phyloP scores from a whole-genome alignment of 2,113 vertebrate species.

The Panthera tigris region DNA sequence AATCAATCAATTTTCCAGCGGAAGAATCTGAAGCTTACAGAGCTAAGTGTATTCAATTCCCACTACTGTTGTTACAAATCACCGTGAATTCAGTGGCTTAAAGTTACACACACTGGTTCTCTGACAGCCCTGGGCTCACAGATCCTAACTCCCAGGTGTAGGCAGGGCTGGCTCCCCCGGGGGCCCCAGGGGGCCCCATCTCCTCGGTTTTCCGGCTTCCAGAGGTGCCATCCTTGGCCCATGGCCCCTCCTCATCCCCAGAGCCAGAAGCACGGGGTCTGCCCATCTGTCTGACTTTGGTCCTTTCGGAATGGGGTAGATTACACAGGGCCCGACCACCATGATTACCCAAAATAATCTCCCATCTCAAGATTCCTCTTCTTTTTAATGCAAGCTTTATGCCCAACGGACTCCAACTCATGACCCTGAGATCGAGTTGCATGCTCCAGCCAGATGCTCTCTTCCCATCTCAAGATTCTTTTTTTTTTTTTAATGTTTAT shows the following conservation, averaged over 20 bases:
- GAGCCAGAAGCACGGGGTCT: background rate
- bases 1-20: background rate
- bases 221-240: accelerated
- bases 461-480: background rate
- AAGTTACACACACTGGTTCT: background rate
- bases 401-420: background rate
- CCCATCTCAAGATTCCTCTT: background rate
- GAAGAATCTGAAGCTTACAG: background rate
- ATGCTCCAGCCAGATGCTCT: background rate
- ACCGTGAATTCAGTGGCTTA: background rate
- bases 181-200: background rate
- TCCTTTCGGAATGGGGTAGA: background rate
- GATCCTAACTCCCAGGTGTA: background rate
- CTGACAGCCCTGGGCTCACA: background rate
- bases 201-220: background rate
- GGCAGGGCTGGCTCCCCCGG: background rate
- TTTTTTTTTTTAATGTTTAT: too few relatives aligned
- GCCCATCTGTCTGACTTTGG: background rate
- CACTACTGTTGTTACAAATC: background rate
- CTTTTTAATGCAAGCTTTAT: background rate
- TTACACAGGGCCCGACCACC: background rate
- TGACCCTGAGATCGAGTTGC: background rate
- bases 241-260: background rate
- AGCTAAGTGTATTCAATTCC: background rate
- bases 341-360: too few relatives aligned